Percentiles rank a stretch among this genome's conserved stretches.
These are phyloP conservation scores for Balaenoptera acutorostrata DNA, from an alignment of 2,113 vertebrate genomes.

Conservation along the genomic window DNA sequence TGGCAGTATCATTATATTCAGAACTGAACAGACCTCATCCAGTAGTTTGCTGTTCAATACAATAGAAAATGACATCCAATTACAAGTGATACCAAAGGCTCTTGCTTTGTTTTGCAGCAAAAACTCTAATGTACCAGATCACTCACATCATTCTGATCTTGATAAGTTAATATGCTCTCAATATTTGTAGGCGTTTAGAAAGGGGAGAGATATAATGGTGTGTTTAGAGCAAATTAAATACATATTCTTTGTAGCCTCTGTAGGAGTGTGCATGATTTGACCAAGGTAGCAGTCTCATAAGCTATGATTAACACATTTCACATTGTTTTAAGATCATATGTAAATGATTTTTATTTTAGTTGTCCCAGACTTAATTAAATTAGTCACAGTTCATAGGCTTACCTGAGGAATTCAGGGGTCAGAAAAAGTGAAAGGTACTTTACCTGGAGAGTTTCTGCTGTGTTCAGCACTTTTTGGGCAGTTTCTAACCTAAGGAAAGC, in stretches of 20 bases:
- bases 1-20: slow-evolving; percentile 39
- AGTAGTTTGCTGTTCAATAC: not conserved
- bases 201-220: not conserved
- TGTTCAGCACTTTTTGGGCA: not conserved
- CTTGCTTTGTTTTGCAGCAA: slow-evolving; percentile 7
- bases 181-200: slow-evolving; percentile 14
- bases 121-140: not conserved
- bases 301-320: not conserved
- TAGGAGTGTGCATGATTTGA: not conserved
- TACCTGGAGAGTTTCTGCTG: slow-evolving; percentile 3
- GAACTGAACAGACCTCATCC: slow-evolving; percentile 10
- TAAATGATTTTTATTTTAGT: slow-evolving; percentile 28
- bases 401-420: not conserved
- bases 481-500: not conserved
- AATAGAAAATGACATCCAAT: slow-evolving; percentile 32
- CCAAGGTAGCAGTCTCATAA: not conserved
- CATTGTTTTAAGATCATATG: not conserved
- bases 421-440: slow-evolving; percentile 26
- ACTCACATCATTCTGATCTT: not conserved
- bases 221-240: slow-evolving; percentile 23
- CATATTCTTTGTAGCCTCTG: not conserved
- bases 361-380: slow-evolving; percentile 39
- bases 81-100: not conserved
- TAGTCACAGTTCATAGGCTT: slow-evolving; percentile 6
- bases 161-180: not conserved